Evolutionary conservation across 2,888 invertebrate species (phyloP), one percentile per base, ranked within the genome.

Genomic region (Leptopilina syphax): DNA sequence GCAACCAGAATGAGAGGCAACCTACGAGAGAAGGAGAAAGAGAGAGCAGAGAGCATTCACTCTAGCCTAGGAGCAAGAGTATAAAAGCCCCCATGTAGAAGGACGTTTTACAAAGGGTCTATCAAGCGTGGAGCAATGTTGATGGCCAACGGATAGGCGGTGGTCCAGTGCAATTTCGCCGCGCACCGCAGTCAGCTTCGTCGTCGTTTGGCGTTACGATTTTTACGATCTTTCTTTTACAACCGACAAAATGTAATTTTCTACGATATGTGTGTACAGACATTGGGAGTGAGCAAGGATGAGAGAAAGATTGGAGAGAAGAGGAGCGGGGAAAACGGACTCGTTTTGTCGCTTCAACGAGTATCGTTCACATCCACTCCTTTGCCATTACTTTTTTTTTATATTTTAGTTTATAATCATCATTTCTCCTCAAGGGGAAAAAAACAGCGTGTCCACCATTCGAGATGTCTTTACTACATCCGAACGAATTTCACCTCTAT

Each of bases 61-160:
- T 44, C 44, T 83, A 78, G 81, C 80, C 85, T 83, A 84, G 83
- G 78, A 84, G 84, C 84, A 83, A 82, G 86, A 85, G 87, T 87
- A 87, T 90, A 89, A 90, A 90, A 90, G 88, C 88, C 34, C 80
- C 86, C 44, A 44, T 44, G 85, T 85, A 83, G 88, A 87, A 89
- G 87, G 89, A 89, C 89, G 89, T 89, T 90, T 89, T 88, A 90
- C 90, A 89, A 90, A 90, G 89, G 90, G 89, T 90, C 90, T 87
- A 90, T 91, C 90, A 89, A 89, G 87, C 89, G 86, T 86, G 87
- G 87, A 87, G 88, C 89, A 87, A 90, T 87, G 89, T 90, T 88
- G 90, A 90, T 89, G 89, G 89, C 86, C 87, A 88, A 86, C 87
- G 86, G 87, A 89, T 89, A 88, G 87, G 86, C 87, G 86, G 79